Conservation (phyloP, 2,113 vertebrate species). For the Gila orcuttii region DNA sequence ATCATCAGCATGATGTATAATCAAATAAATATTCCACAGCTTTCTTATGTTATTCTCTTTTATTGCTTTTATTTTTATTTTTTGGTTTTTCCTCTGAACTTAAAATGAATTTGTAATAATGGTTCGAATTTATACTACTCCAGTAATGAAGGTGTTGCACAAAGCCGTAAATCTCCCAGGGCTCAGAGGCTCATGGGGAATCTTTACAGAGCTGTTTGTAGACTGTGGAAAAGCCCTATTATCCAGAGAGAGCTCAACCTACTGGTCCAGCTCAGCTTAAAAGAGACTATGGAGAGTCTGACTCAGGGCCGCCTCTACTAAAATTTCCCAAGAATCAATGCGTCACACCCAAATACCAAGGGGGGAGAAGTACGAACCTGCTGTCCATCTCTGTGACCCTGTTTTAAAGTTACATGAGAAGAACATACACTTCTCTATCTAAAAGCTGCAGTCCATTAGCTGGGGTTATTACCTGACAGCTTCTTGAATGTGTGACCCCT, state of each 20-base stretch:
- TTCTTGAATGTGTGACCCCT: not conserved
- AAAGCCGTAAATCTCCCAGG: constrained; percentile 40
- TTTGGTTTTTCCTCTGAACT: not conserved
- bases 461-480: not conserved
- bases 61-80: constrained; percentile 28
- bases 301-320: not conserved
- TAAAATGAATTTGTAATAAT: constrained; percentile 33
- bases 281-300: constrained; percentile 26
- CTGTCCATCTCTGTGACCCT: not conserved
- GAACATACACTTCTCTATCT: constrained; percentile 16
- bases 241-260: constrained; percentile 45
- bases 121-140: constrained; percentile 31
- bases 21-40: constrained; percentile 42
- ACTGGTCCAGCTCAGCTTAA: constrained; percentile 40
- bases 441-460: constrained; percentile 27
- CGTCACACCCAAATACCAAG: not conserved
- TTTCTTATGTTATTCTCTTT: constrained; percentile 29
- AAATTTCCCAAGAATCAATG: constrained; percentile 3
- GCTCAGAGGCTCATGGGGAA: constrained; percentile 3
- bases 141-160: constrained; percentile 45
- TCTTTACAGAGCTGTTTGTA: constrained; percentile 42
- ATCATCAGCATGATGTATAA: constrained; percentile 38
- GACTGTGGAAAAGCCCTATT: constrained; percentile 40
- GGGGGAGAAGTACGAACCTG: too few species aligned
- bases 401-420: constrained; percentile 2